Base-by-base conservation (phyloP, 2,797 vertebrate species). In the Thripadectes ignobilis region DNA sequence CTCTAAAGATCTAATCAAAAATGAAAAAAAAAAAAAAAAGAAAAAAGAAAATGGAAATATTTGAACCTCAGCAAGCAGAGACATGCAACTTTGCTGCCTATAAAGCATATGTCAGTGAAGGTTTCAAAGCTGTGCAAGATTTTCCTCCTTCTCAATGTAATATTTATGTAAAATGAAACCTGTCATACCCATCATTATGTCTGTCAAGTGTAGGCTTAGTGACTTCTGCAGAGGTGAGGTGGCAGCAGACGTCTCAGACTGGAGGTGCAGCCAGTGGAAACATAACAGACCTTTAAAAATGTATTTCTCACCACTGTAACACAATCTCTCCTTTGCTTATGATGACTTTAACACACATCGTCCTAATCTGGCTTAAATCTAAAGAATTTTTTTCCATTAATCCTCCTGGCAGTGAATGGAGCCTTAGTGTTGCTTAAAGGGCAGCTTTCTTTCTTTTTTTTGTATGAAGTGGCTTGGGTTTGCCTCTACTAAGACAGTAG, bases 21-120 rank as follows among this genome's bases (percentile, higher is more conserved):
- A 51, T 7, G 16, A 41, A 38, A 30, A 68, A 46, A 5, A 0
- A 36, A 32, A 57, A 49, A 5, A 39, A 14, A 5, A 0, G 21
- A 45, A 30, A 30, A 8, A 54, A 38, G 9, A 21, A 30, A 46
- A 5, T 6, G 0, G 3, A 58, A 80, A 65, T 1, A 15, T 55
- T 69, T 32, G 73, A 89, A 80, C 27, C 5, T 49, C 41, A 19
- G 1, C 16, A 75, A 71, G 10, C 7, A 61, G 45, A 88, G 36
- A 49, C 6, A 19, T 6, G 4, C 20, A 55, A 20, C 55, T 81
- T 87, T 48, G 2, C 57, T 91, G 23, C 21, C 43, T 79, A 11
- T n/a, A 71, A 82, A 77, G 2, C 9, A 38, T 34, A n/a, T n/a
- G 5, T 23, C 32, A 54, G 12, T 55, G 63, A 75, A 65, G 6